Percentiles rank a stretch among this genome's conserved stretches.
phyloP scores from a whole-genome alignment of 53 echinoderm and acorn worm species.

The Mesocentrotus franciscanus region DNA sequence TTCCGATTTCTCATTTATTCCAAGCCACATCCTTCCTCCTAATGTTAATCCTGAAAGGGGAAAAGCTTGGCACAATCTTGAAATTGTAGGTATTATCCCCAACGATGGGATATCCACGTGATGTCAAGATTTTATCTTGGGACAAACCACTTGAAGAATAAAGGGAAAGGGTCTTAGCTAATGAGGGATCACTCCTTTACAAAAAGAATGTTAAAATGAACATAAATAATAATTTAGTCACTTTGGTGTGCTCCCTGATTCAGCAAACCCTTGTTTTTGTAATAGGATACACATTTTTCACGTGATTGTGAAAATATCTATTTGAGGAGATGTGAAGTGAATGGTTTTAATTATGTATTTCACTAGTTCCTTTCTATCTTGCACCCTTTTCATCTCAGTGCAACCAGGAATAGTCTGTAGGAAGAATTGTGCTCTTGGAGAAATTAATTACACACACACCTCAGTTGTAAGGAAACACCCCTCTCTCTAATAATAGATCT shows the following conservation, averaged over 20 bases:
- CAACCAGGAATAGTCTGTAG: neutral
- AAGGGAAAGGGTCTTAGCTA: too few relatives aligned
- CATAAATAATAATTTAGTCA: neutral
- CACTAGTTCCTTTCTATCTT: neutral
- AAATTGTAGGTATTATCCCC: neutral
- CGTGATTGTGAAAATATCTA: neutral
- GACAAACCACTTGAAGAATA: neutral
- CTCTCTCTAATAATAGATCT: slow-evolving; percentile 8
- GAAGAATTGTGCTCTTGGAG: neutral
- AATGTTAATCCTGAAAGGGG: neutral
- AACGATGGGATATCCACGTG: neutral
- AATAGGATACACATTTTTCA: neutral
- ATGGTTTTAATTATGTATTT: neutral
- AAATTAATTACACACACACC: neutral
- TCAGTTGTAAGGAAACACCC: neutral
- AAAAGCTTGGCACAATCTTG: neutral
- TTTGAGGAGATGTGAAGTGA: neutral
- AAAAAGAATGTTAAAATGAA: neutral
- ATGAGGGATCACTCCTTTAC: neutral
- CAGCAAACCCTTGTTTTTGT: neutral
- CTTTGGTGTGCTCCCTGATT: neutral
- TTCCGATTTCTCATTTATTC: slow-evolving; percentile 31
- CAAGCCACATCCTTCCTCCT: slow-evolving; percentile 25
- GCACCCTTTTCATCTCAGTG: neutral
- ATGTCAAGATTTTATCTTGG: slow-evolving; percentile 10